A percentile compares a stretch with the other conserved stretches of the same genome.
Evolutionary conservation across 2,797 vertebrate species (phyloP).

Genomic region (Lacerta agilis): DNA sequence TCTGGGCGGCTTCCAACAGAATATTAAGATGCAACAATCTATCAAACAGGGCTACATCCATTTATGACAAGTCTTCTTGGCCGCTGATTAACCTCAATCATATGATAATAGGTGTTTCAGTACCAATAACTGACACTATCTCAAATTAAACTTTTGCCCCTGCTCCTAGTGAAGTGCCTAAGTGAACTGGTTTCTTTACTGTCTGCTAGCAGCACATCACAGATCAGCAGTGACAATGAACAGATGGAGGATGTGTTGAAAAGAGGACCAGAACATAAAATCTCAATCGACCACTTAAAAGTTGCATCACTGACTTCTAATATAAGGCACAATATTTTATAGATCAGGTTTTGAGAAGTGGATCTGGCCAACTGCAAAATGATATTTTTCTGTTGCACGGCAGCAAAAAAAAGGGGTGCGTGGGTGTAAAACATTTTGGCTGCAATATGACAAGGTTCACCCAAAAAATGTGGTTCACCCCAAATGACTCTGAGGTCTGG

Average conservation of each 20-base stretch:
- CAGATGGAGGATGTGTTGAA: constrained; percentile 9
- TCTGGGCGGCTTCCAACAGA: no score
- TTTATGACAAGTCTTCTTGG: constrained; percentile 23
- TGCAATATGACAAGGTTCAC: no score
- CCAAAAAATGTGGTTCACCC: no score
- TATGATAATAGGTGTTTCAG: constrained; percentile 32
- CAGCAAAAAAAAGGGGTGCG: no score
- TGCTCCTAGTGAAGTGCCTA: constrained; percentile 21
- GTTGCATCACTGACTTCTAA: constrained; percentile 13
- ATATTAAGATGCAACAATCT: no score
- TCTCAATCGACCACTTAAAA: constrained; percentile 30
- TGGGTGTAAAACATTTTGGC: neutral
- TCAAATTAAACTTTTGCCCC: neutral
- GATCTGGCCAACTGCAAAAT: no score
- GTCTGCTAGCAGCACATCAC: constrained; percentile 6
- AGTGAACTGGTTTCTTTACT: constrained; percentile 20
- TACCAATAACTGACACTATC: neutral
- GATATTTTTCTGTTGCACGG: no score
- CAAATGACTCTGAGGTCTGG: no score
- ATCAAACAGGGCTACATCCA: neutral
- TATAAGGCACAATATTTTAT: constrained; percentile 26
- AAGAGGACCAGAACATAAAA: constrained; percentile 11
- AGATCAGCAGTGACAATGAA: constrained; percentile 12
- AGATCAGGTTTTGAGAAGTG: neutral
- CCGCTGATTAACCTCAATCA: constrained; percentile 27